phyloP scores from a whole-genome alignment of 2,797 vertebrate genomes.

The Tympanoctomys barrerae region DNA sequence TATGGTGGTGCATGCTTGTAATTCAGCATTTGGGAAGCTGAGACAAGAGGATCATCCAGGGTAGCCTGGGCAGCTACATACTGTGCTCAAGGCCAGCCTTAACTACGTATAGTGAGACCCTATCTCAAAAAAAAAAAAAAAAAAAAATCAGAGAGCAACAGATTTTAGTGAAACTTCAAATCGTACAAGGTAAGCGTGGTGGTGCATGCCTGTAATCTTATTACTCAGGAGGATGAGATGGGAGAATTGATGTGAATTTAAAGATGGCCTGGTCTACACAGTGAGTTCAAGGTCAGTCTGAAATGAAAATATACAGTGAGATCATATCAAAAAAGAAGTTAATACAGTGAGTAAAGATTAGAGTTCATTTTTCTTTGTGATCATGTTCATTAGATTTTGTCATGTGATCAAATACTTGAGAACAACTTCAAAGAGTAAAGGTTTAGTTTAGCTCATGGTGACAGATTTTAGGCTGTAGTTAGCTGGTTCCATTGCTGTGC shows the following conservation, averaged over 20 bases:
- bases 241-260: not conserved
- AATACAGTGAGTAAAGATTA: not conserved
- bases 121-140: not conserved
- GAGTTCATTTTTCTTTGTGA: constrained; percentile 33
- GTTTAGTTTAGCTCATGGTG: not conserved
- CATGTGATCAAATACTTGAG: not conserved
- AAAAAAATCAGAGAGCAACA: not conserved
- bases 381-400: not conserved
- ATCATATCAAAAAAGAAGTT: not conserved
- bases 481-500: not conserved
- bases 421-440: not conserved
- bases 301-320: too few species aligned
- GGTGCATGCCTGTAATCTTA: not conserved
- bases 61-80: not conserved
- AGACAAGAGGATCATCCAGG: not conserved
- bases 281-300: too few species aligned
- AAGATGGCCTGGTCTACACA: too few species aligned
- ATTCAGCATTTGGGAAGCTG: not conserved
- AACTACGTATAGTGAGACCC: not conserved
- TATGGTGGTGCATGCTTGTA: not conserved
- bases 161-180: constrained; percentile 23
- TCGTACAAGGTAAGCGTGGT: not conserved
- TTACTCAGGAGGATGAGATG: not conserved
- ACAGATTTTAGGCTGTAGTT: not conserved
- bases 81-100: not conserved